These are phyloP conservation scores for Achroia grisella DNA, from an alignment of 1,140 invertebrate genomes.

Conservation along the genomic window DNA sequence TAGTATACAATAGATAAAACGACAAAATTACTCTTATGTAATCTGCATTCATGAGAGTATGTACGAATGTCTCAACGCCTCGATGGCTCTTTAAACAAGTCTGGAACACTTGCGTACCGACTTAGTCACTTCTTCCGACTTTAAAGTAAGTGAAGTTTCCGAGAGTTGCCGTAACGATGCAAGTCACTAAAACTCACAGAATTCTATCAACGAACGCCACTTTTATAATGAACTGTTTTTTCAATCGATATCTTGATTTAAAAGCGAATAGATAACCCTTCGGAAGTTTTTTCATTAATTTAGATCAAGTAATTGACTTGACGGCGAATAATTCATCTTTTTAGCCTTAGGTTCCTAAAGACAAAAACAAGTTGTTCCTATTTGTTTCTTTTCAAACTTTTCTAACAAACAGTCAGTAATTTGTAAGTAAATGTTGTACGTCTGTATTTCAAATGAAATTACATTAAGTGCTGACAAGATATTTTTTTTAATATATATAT, in stretches of 20 bases:
- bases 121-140: conserved; percentile 12
- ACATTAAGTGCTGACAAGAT: no score
- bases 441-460: no score
- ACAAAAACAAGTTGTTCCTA: no score
- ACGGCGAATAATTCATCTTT: no score
- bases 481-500: no score
- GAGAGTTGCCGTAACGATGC: conserved; percentile 12
- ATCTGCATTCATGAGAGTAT: conserved; percentile 14
- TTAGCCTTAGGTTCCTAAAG: no score
- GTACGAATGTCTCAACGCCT: conserved; percentile 4
- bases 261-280: neutral
- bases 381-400: no score
- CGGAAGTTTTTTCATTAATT: no score
- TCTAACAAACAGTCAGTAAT: no score
- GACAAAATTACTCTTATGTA: neutral
- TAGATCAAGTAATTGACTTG: no score
- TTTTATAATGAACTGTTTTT: neutral
- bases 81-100: conserved; percentile 20
- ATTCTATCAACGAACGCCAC: neutral
- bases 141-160: conserved; percentile 13
- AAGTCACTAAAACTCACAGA: conserved; percentile 2
- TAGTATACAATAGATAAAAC: no score
- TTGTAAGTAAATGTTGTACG: no score
- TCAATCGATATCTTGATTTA: neutral
- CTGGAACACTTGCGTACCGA: conserved; percentile 3